These are phyloP conservation scores for Heliconius eleuchia DNA, from an alignment of 1,140 invertebrate species.

Conservation along the genomic window DNA sequence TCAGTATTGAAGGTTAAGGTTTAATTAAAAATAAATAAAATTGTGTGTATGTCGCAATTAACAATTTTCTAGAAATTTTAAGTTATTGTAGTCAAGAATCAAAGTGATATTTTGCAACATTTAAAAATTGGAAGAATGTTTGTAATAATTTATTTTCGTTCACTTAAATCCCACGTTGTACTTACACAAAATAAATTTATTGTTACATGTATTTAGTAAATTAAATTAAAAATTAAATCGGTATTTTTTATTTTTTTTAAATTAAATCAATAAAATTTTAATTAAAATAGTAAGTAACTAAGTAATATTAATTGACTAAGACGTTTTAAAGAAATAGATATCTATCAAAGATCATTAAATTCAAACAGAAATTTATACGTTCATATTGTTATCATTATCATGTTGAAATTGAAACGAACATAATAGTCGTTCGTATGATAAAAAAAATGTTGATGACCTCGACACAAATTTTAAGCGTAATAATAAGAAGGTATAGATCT, in stretches of 20 bases:
- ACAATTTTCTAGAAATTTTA: not conserved
- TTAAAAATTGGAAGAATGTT: not conserved
- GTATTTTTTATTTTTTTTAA: too few species aligned
- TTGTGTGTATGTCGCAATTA: not conserved
- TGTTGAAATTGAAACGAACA: not conserved
- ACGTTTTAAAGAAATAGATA: too few species aligned
- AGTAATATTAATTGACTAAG: too few species aligned
- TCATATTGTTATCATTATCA: not conserved
- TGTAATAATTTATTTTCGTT: not conserved
- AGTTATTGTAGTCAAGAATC: not conserved
- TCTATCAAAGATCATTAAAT: not conserved
- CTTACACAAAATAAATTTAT: too few species aligned
- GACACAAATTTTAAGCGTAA: not conserved
- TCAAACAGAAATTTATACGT: not conserved
- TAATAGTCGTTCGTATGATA: not conserved
- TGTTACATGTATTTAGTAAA: too few species aligned
- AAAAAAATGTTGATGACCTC: not conserved
- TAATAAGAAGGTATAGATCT: not conserved
- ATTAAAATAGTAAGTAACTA: too few species aligned
- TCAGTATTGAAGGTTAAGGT: constrained; percentile 8
- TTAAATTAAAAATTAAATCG: too few species aligned
- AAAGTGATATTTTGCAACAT: not conserved
- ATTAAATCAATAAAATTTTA: too few species aligned
- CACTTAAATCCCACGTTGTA: not conserved
- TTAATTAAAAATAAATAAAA: constrained; percentile 1